Evolutionary conservation across 2,888 invertebrate species (phyloP).

Genomic region (Antitype chi): DNA sequence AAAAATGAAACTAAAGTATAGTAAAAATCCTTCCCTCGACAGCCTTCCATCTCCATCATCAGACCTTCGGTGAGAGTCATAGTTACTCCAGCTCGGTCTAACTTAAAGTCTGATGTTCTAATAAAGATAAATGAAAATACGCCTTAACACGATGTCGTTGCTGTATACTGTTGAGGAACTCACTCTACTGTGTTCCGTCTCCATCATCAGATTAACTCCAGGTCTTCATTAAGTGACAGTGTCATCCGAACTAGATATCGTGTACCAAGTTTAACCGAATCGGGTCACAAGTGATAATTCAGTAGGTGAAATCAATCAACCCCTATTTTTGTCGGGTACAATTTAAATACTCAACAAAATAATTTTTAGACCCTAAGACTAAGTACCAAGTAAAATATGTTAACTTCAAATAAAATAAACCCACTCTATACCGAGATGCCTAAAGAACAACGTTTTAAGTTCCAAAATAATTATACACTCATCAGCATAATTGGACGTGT

Average conservation of each 20-base stretch:
- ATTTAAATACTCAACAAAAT: no score
- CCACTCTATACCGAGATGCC: no score
- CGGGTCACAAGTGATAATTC: neutral
- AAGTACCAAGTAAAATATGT: no score
- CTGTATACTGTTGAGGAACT: neutral
- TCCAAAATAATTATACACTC: no score
- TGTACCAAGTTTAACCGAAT: neutral
- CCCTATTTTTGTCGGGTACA: no score
- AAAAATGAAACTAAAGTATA: neutral
- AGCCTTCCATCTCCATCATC: no score
- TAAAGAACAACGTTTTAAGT: no score
- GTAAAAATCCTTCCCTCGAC: no score
- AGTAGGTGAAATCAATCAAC: neutral
- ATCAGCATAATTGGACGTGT: no score
- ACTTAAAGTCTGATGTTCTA: neutral
- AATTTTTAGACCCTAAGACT: no score
- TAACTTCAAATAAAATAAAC: no score
- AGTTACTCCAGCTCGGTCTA: neutral
- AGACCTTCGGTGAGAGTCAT: neutral
- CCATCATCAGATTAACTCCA: neutral
- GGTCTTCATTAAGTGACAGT: neutral
- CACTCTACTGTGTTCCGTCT: neutral
- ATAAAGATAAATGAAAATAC: neutral
- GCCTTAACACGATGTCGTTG: neutral
- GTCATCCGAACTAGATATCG: neutral